Conservation (phyloP, 2,797 vertebrate species). For the Babyrousa celebensis region DNA sequence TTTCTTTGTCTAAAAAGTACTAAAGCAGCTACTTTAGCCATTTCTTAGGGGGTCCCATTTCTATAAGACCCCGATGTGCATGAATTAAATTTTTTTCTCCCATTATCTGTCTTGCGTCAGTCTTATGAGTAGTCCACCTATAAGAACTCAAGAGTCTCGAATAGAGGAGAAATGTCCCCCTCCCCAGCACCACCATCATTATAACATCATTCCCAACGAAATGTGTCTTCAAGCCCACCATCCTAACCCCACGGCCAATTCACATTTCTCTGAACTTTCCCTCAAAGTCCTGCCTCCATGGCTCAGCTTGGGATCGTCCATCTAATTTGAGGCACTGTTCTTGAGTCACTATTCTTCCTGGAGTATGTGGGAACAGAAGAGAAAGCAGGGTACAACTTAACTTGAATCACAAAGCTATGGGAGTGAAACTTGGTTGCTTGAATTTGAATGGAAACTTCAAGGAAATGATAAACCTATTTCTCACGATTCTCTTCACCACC, state of each 20-base stretch:
- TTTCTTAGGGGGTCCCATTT: too few relatives aligned
- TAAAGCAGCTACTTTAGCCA: neutral
- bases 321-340: neutral
- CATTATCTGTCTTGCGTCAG: neutral
- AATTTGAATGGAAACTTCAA: slow-evolving; percentile 13
- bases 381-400: neutral
- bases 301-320: neutral
- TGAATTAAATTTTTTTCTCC: neutral
- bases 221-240: neutral
- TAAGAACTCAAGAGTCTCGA: neutral
- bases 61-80: neutral
- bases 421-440: neutral
- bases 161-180: neutral
- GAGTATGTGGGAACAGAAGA: neutral
- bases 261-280: neutral
- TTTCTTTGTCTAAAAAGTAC: neutral
- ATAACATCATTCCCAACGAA: neutral
- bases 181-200: neutral
- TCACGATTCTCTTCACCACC: neutral
- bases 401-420: neutral
- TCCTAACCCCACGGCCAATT: neutral
- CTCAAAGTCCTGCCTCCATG: neutral
- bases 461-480: neutral
- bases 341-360: neutral
- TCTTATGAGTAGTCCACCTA: neutral